Percentiles rank a stretch among this genome's conserved stretches.
Conservation (phyloP, 2,113 vertebrate genomes). For the Fregetta grallaria region DNA sequence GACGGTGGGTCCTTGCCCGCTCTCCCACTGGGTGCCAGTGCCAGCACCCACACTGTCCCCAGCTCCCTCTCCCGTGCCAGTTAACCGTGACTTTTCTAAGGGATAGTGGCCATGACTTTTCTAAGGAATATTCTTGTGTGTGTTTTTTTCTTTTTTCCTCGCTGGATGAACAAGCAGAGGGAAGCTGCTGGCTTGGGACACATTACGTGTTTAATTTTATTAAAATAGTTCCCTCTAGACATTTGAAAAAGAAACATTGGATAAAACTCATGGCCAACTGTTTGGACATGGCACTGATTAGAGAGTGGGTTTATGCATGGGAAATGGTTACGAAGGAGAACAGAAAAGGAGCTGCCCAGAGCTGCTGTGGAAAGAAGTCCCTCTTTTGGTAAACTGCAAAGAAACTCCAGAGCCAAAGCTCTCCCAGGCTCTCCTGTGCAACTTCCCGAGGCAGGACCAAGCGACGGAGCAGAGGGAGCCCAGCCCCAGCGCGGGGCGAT, state of each 20-base stretch:
- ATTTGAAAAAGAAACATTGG: background rate
- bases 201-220: background rate
- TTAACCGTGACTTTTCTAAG: background rate
- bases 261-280: background rate
- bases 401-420: background rate
- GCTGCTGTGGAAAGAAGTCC: background rate
- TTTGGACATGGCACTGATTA: background rate
- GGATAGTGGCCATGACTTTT: background rate
- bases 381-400: background rate
- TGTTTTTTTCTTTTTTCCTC: background rate
- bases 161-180: background rate
- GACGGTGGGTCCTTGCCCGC: background rate
- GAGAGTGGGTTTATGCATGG: background rate
- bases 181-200: background rate
- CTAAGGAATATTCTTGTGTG: background rate
- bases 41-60: background rate
- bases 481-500: accelerated
- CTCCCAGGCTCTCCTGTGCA: background rate
- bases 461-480: background rate
- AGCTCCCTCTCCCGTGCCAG: background rate
- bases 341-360: background rate
- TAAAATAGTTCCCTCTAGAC: background rate
- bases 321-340: background rate
- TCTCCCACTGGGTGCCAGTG: background rate
- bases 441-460: background rate